Percentiles rank a stretch among this genome's conserved stretches.
These are phyloP conservation scores for Meloe dianella DNA, from an alignment of 2,888 invertebrate genomes.

Conservation along the genomic window DNA sequence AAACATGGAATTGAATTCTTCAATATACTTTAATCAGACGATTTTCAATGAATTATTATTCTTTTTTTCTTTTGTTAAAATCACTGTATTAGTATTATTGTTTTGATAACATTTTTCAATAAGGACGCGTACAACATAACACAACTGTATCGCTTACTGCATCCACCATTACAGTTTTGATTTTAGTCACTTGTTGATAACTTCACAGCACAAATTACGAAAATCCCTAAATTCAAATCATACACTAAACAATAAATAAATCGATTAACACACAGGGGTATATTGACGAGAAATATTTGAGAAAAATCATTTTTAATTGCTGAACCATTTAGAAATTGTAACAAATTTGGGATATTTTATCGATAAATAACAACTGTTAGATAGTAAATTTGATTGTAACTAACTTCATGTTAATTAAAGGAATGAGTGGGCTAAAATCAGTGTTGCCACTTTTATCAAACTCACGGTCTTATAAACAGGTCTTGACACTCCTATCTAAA, in stretches of 20 bases:
- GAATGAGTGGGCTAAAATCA: neutral
- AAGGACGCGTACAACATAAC: conserved; percentile 48
- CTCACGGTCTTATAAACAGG: no score
- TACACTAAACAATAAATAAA: neutral
- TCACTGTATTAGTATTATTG: conserved; percentile 22
- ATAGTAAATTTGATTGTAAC: neutral
- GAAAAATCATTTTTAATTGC: no score
- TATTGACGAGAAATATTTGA: no score
- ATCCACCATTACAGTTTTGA: conserved; percentile 30
- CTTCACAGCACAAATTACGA: conserved; percentile 16
- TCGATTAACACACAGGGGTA: neutral
- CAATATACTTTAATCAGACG: conserved; percentile 18
- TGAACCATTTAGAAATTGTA: neutral
- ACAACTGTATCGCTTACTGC: conserved; percentile 26
- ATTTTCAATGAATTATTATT: conserved; percentile 5
- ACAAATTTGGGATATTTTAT: neutral
- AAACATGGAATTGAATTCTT: conserved; percentile 21
- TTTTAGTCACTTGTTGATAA: conserved; percentile 8
- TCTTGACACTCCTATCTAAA: no score
- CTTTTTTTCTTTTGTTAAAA: conserved; percentile 1
- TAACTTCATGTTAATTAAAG: conserved; percentile 5
- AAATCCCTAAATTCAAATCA: conserved; percentile 13
- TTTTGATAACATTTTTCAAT: conserved; percentile 33
- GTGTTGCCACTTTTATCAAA: neutral
- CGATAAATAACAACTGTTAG: neutral